These are phyloP conservation scores for Agrilus planipennis DNA, from an alignment of 1,140 invertebrate species.

Conservation along the genomic window DNA sequence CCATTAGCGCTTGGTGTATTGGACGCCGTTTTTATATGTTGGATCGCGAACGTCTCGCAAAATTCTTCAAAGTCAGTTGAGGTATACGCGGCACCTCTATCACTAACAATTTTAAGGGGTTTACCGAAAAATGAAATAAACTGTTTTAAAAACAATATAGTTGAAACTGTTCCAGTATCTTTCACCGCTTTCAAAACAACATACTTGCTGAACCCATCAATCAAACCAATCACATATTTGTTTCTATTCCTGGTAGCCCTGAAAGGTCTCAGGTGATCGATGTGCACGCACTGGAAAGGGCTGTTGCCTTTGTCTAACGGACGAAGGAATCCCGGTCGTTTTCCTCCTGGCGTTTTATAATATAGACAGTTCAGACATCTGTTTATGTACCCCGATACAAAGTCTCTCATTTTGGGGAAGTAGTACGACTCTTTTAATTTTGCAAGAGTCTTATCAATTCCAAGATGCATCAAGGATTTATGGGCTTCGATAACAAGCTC, in stretches of 20 bases:
- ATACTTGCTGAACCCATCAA: slow-evolving; percentile 28
- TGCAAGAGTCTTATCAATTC: too few species aligned
- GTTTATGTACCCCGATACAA: too few species aligned
- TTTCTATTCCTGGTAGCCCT: slow-evolving; percentile 12
- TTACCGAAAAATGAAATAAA: slow-evolving; percentile 10
- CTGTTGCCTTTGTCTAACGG: not conserved
- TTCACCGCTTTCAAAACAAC: slow-evolving; percentile 21
- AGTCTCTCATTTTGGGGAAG: too few species aligned
- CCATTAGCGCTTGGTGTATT: slow-evolving; percentile 19
- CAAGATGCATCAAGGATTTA: too few species aligned
- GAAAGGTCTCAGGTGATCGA: slow-evolving; percentile 14
- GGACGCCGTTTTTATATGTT: slow-evolving; percentile 15
- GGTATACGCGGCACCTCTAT: slow-evolving; percentile 20
- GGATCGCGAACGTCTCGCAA: slow-evolving; percentile 13
- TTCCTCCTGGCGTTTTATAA: too few species aligned
- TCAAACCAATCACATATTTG: slow-evolving; percentile 15
- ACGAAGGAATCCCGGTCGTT: not conserved
- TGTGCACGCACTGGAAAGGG: not conserved
- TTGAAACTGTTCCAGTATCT: slow-evolving; percentile 7
- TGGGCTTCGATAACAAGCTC: too few species aligned
- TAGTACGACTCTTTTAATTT: not conserved
- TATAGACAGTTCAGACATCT: too few species aligned
- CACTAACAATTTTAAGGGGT: slow-evolving; percentile 11
- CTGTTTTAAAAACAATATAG: slow-evolving; percentile 8
- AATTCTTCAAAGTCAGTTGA: slow-evolving; percentile 16